Percentiles rank a stretch among this genome's conserved stretches.
phyloP scores from a whole-genome alignment of 2,888 invertebrate genomes.

The Yponomeuta malinellus region DNA sequence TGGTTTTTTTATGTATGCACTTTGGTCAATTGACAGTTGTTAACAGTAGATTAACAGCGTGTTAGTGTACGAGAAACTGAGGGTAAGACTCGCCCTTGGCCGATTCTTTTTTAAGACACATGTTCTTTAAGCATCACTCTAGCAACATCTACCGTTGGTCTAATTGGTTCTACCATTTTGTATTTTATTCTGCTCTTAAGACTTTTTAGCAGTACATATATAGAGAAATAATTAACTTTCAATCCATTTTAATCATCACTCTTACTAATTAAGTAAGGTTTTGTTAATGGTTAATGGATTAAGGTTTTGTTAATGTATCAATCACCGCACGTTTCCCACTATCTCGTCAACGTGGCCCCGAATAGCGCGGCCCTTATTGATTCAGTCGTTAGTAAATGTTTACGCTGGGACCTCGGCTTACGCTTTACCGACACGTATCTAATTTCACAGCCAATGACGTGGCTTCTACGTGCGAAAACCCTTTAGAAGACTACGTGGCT shows the following conservation, averaged over 20 bases:
- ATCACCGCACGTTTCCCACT: neutral
- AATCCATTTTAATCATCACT: too few relatives aligned
- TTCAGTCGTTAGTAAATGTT: conserved; percentile 1
- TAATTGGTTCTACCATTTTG: neutral
- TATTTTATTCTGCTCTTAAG: neutral
- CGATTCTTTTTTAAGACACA: too few relatives aligned
- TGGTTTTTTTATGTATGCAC: too few relatives aligned
- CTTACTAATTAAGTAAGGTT: neutral
- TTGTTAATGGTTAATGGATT: neutral
- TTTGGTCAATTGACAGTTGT: too few relatives aligned
- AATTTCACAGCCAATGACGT: conserved; percentile 42
- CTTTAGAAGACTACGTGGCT: conserved; percentile 23
- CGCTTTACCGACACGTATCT: conserved; percentile 34
- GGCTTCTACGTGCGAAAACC: conserved; percentile 40
- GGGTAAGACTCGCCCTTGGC: too few relatives aligned
- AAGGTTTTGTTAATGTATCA: neutral
- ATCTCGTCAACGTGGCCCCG: neutral
- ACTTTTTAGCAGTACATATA: too few relatives aligned
- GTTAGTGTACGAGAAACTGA: too few relatives aligned
- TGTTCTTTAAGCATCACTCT: too few relatives aligned
- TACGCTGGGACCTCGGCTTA: neutral
- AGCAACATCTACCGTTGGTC: too few relatives aligned
- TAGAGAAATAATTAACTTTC: too few relatives aligned
- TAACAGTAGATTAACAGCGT: too few relatives aligned
- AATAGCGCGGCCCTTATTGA: neutral